Conservation (phyloP, 2,797 vertebrate species). For the Scyliorhinus canicula region DNA sequence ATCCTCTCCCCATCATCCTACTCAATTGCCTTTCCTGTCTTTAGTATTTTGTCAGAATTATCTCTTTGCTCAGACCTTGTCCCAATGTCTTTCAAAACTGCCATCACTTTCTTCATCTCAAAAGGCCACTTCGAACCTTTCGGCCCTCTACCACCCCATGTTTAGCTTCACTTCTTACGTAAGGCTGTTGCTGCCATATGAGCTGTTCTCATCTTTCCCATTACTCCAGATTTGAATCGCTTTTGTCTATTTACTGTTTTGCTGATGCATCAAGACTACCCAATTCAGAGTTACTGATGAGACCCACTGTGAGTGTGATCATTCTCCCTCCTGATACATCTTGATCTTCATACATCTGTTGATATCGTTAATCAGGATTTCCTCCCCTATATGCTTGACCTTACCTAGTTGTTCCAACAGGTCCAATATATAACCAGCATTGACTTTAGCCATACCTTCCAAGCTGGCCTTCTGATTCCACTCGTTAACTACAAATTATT, state of each 20-base stretch:
- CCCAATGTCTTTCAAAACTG: neutral
- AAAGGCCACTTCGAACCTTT: neutral
- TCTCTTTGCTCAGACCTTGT: neutral
- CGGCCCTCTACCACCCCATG: neutral
- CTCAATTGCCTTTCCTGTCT: neutral
- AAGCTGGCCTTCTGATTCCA: neutral
- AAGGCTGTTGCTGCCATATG: neutral
- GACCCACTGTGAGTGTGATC: neutral
- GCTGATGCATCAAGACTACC: neutral
- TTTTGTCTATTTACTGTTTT: neutral
- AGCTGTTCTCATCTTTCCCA: neutral
- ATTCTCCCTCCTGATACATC: neutral
- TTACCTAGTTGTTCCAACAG: neutral
- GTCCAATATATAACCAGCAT: neutral
- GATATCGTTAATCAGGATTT: neutral
- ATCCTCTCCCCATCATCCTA: neutral
- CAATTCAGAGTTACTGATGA: neutral
- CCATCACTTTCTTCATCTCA: neutral
- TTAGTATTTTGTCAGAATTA: neutral
- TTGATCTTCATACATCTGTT: neutral
- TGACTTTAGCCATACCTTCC: neutral
- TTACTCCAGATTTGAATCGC: neutral
- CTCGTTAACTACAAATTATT: neutral
- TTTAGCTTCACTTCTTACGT: neutral
- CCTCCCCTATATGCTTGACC: neutral